Base-by-base conservation (phyloP, 2,797 vertebrate species). In the Tokudaia tokunoshimensis region DNA sequence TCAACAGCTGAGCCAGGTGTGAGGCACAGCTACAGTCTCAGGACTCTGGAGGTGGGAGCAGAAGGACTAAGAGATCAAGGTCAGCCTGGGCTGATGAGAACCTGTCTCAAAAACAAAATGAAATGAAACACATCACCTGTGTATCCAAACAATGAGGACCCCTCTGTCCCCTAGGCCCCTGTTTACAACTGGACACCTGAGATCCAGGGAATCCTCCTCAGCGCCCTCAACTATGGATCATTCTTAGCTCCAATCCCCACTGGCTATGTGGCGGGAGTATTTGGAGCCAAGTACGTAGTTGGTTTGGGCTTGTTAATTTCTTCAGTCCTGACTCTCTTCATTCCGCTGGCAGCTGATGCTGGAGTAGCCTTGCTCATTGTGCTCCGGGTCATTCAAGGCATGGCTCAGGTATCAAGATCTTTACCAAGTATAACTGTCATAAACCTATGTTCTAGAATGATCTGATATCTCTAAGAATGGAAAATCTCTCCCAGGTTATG, bases 221-320 rank as follows among this genome's bases (percentile, higher is more conserved):
- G 99, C 12, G 98, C 99, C 14, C 99, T 99, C 97, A 99, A 98
- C 97, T 99, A 99, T 0, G 99, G 99, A 26, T 99, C 99, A 55
- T 91, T 99, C 92, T 95, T 98, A 94, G 99, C 99, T 0, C 99
- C 99, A 97, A 98, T 99, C n/a, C 99, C 98, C 0, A 98, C 98
- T 0, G 99, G 99, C 0, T 99, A 99, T 95, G 94, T 99, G 96
- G 97, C 99, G 0, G 99, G 99, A 47, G 98, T 98, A 47, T 98
- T 98, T 0, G 99, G 99, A 8, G 99, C 99, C 2, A 99, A 89
- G 0, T 4, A 98, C 0, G 98, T 99, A 94, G 94, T 99, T 44
- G 99, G 99, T 7, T n/a, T 97, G 0, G 99, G 99, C 0, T 98
- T 99, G 65, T 89, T 99, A 52, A 65, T 98, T 76, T 99, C 99